Conservation (phyloP, 2,888 invertebrate species). For the Lobophora halterata region DNA sequence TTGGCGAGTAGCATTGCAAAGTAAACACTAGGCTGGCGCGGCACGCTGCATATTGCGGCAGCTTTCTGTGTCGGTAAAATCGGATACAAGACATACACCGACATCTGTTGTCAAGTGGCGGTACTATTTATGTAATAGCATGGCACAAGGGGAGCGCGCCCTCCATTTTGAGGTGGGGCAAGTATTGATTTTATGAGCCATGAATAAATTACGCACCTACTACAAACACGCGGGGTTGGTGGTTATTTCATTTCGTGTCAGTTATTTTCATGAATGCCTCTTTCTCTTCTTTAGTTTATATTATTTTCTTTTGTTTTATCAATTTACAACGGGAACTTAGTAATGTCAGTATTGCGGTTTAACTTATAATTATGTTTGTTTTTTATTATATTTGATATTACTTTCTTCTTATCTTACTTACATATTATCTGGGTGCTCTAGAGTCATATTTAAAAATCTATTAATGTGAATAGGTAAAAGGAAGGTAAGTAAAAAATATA, state of each 20-base stretch:
- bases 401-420: too few species aligned
- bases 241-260: not conserved
- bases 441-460: too few species aligned
- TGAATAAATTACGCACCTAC: slow-evolving; percentile 11
- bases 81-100: slow-evolving; percentile 11
- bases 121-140: slow-evolving; percentile 8
- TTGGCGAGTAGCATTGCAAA: slow-evolving; percentile 15
- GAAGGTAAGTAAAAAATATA: too few species aligned
- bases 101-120: slow-evolving; percentile 47
- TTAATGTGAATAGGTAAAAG: too few species aligned
- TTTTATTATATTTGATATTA: too few species aligned
- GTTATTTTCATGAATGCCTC: not conserved
- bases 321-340: too few species aligned
- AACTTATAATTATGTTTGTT: too few species aligned
- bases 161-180: slow-evolving; percentile 3
- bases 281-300: too few species aligned
- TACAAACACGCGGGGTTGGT: too few species aligned
- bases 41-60: slow-evolving; percentile 34
- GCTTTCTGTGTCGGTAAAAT: slow-evolving; percentile 22
- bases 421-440: too few species aligned
- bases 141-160: not conserved
- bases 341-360: too few species aligned
- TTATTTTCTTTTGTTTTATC: too few species aligned
- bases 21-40: not conserved
- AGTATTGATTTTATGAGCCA: slow-evolving; percentile 28